phyloP scores from a whole-genome alignment of 2,888 invertebrate species.

The Perizoma flavofasciatum region DNA sequence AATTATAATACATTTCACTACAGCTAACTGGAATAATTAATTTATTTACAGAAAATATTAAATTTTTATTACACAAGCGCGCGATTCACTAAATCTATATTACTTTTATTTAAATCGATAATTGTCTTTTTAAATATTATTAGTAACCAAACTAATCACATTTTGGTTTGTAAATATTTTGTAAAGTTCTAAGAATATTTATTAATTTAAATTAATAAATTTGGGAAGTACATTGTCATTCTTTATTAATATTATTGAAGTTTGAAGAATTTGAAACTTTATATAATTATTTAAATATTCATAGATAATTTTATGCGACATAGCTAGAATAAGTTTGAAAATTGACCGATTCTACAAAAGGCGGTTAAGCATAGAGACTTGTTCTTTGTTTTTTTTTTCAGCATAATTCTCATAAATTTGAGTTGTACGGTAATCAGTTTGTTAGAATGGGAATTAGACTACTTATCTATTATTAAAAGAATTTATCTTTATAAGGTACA shows the following conservation, averaged over 20 bases:
- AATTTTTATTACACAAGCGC: constrained; percentile 57
- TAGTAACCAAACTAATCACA: constrained; percentile 49
- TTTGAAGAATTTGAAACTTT: constrained; percentile 8
- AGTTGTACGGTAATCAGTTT: too few relatives aligned
- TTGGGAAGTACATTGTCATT: constrained; percentile 22
- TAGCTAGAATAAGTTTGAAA: constrained; percentile 2
- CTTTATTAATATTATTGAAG: neutral
- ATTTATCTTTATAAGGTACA: constrained; percentile 19
- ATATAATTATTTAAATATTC: neutral
- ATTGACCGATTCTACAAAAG: neutral
- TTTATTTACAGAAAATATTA: constrained; percentile 73
- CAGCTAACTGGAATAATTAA: constrained; percentile 76
- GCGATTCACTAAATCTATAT: constrained; percentile 40
- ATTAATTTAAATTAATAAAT: constrained; percentile 13
- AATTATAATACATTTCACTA: constrained; percentile 77
- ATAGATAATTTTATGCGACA: neutral
- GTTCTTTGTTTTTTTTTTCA: too few relatives aligned
- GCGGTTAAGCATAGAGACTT: neutral
- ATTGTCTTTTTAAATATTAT: constrained; percentile 51
- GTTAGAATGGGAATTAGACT: too few relatives aligned
- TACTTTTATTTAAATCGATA: constrained; percentile 38
- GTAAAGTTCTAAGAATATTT: constrained; percentile 29
- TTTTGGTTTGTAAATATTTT: constrained; percentile 49
- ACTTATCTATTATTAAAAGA: neutral
- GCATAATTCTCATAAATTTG: too few relatives aligned